Evolutionary conservation across 2,797 vertebrate species (phyloP).

Genomic region (Melanogrammus aeglefinus): DNA sequence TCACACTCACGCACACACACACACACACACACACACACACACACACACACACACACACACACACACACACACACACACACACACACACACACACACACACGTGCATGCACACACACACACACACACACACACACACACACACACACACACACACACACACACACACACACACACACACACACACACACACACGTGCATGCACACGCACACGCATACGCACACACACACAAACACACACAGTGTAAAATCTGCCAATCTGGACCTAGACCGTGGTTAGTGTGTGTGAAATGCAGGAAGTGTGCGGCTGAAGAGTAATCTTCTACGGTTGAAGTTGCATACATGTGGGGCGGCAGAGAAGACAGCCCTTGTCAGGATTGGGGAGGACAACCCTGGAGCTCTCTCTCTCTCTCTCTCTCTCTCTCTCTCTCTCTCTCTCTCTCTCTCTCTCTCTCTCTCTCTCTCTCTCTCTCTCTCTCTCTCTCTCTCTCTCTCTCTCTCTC

Average conservation of each 20-base stretch:
- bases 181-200: too few species aligned
- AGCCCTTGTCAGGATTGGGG: neutral
- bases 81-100: neutral
- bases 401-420: too few species aligned
- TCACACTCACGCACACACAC: constrained; percentile 11
- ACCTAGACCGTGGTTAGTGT: neutral
- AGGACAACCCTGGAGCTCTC: neutral
- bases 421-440: too few species aligned
- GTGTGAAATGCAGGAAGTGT: neutral
- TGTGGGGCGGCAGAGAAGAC: neutral
- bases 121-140: neutral
- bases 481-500: too few species aligned
- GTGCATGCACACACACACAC: too few species aligned
- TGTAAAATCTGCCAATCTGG: neutral
- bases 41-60: neutral
- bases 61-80: neutral
- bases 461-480: too few species aligned
- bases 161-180: too few species aligned
- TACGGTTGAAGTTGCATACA: neutral
- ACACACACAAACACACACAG: neutral
- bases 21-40: neutral
- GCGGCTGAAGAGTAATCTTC: neutral
- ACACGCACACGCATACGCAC: too few species aligned
- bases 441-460: too few species aligned
- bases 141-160: neutral